Base-by-base conservation (phyloP, 2,888 invertebrate species). In the Eupithecia centaureata region DNA sequence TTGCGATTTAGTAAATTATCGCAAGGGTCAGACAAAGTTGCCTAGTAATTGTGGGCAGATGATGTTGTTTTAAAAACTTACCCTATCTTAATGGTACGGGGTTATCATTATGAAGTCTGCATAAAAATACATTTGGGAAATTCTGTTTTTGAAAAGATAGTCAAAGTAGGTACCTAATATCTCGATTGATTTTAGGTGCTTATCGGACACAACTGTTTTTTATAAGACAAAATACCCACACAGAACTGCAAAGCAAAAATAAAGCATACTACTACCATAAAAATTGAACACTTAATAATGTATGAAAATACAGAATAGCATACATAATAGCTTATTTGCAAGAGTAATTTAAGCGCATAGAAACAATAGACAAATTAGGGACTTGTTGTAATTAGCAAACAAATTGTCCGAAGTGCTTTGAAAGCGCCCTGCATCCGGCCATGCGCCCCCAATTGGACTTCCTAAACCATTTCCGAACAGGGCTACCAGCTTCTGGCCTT, bases 361-460 rank as follows among this genome's bases (percentile, higher is more conserved):
- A 71, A 66, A 68, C 67, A 71, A 47, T 70, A 66, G 57, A 54
- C 62, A 59, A 65, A 68, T 61, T 70, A 70, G 70, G 63, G 61
- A 65, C 66, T 72, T 61, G 60, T 64, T 67, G 63, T 62, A 88
- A 89, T 88, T 88, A 87, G 84, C 80, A 79, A 82, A 81, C 79
- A 87, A 86, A 87, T 88, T 84, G 85, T 79, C 74, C 74, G 76
- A 82, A 87, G 87, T 84, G 86, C 90, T 92, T 91, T 89, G 88
- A 91, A 88, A 88, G 85, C 80, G 83, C 82, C 84, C 83, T 83
- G 85, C 91, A 87, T 92, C 92, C 92, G 92, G 90, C 82, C 84
- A 71, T 84, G 83, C 85, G 92, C 86, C 86, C 92, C 88, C 92
- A 93, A 92, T 93, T 92, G 92, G 83, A 93, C 92, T 93, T 93